These are phyloP conservation scores for Cardiocondyla obscurior DNA, from an alignment of 1,140 invertebrate species.

Conservation along the genomic window DNA sequence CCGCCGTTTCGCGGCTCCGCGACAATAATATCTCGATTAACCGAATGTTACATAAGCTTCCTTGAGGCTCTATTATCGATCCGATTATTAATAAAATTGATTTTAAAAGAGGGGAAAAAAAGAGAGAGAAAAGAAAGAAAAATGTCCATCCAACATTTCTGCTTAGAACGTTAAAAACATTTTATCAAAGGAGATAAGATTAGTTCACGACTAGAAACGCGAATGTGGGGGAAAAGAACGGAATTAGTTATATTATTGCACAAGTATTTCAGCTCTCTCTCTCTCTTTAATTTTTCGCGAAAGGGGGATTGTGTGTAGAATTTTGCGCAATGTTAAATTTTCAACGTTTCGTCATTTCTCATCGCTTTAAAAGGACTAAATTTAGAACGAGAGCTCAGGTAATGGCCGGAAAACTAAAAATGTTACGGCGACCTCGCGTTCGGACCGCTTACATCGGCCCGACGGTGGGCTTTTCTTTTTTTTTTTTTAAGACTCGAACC, in stretches of 20 bases:
- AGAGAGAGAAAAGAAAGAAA: too few species aligned
- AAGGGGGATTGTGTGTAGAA: background rate
- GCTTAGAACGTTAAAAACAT: background rate
- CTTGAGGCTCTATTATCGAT: background rate
- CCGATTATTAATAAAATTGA: background rate
- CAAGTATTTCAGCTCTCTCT: background rate
- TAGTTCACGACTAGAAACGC: background rate
- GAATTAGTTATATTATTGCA: conserved; percentile 1
- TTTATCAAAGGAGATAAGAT: background rate
- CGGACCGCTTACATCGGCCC: background rate
- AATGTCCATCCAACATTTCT: background rate
- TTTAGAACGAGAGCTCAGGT: background rate
- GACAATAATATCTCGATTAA: background rate
- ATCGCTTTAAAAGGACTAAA: background rate
- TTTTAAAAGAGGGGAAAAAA: background rate
- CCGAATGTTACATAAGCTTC: background rate
- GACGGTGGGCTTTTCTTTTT: too few species aligned
- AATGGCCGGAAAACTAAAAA: background rate
- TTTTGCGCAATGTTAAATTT: background rate
- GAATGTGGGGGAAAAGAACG: background rate
- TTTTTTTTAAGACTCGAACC: too few species aligned
- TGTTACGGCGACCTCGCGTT: background rate
- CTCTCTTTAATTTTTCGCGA: background rate
- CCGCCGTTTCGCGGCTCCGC: too few species aligned
- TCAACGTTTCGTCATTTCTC: too few species aligned